phyloP scores from a whole-genome alignment of 2,797 vertebrate species.

The Pteropus rufus region DNA sequence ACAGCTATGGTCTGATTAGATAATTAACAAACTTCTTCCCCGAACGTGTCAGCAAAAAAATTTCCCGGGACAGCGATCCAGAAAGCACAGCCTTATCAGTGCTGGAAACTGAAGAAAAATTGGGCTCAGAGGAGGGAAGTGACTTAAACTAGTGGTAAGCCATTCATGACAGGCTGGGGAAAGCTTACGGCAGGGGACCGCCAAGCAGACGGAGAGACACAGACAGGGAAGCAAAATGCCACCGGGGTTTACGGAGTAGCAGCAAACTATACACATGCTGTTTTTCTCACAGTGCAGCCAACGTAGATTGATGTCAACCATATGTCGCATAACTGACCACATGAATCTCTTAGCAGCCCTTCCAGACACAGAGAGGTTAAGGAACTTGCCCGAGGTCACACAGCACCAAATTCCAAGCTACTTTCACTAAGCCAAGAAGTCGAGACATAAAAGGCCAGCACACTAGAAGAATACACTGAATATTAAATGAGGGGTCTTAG shows the following conservation, averaged over 20 bases:
- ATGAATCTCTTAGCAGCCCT: not conserved
- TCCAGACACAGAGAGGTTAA: conserved; percentile 16
- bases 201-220: not conserved
- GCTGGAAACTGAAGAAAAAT: not conserved
- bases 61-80: not conserved
- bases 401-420: not conserved
- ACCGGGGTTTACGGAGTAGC: fast-evolving
- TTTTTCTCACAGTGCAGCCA: not conserved
- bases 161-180: not conserved
- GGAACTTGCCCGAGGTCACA: not conserved
- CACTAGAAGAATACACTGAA: not conserved
- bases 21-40: not conserved
- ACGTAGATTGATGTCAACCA: fast-evolving
- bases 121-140: not conserved
- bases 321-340: fast-evolving
- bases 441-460: not conserved
- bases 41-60: not conserved
- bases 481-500: not conserved
- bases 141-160: not conserved
- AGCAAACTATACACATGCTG: not conserved
- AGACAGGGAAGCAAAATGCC: not conserved
- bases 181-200: not conserved
- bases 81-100: not conserved
- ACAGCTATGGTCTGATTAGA: not conserved
- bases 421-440: not conserved